Conservation (phyloP, 2,113 vertebrate genomes). For the Callorhinus ursinus region DNA sequence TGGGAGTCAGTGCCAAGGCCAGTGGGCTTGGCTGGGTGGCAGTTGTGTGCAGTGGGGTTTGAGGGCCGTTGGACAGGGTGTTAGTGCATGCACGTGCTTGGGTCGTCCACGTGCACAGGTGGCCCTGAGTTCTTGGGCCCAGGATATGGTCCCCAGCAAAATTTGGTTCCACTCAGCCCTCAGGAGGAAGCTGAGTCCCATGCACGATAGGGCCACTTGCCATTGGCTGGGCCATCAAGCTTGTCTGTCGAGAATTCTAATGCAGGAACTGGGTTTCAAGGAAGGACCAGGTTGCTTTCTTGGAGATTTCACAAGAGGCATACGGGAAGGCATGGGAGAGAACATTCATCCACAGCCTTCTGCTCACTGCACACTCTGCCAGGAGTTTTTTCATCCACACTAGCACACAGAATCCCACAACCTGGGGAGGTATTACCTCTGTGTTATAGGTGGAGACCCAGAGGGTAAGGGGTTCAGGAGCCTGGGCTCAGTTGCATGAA, state of each 20-base stretch:
- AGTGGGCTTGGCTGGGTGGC: neutral
- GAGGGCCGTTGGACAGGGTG: fast-evolving
- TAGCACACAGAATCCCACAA: too few species aligned
- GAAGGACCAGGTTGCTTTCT: neutral
- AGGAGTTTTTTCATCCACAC: neutral
- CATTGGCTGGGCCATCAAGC: neutral
- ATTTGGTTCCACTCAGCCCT: neutral
- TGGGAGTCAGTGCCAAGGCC: fast-evolving
- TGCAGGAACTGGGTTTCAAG: neutral
- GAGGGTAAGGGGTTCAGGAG: neutral
- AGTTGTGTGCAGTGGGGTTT: too few species aligned
- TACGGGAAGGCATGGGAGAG: too few species aligned
- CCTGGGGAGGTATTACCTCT: neutral
- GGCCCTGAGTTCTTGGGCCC: neutral
- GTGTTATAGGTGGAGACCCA: neutral
- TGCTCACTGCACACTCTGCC: neutral
- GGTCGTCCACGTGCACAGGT: fast-evolving
- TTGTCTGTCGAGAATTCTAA: neutral
- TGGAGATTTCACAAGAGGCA: neutral
- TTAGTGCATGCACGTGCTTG: neutral
- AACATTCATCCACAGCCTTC: neutral
- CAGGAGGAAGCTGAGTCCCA: neutral
- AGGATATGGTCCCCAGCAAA: neutral
- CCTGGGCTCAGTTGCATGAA: neutral
- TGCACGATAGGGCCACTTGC: neutral